Evolutionary conservation across 2,113 vertebrate genomes (phyloP).

Genomic region (Brachyhypopomus gauderio): DNA sequence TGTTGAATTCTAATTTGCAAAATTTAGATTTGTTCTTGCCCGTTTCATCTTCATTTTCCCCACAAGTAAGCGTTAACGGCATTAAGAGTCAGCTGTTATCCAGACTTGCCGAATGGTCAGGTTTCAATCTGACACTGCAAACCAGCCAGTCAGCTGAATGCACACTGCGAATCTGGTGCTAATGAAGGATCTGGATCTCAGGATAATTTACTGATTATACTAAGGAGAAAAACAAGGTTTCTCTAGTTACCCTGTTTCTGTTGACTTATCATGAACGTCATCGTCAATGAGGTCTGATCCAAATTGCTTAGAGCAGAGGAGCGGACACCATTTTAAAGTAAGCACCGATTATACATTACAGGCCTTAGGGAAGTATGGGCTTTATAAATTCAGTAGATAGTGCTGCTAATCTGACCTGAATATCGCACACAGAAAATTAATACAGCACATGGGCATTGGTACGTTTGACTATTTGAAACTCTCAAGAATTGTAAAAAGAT

Average conservation of each 20-base stretch:
- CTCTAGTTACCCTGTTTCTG: slow-evolving; percentile 23
- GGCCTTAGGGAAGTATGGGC: background rate
- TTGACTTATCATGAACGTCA: slow-evolving; percentile 33
- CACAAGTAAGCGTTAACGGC: slow-evolving; percentile 53
- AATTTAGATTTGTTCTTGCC: background rate
- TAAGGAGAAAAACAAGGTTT: slow-evolving; percentile 19
- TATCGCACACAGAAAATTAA: background rate
- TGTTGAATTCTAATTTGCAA: background rate
- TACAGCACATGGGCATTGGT: slow-evolving; percentile 35
- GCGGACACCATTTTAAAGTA: background rate
- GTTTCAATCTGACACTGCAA: slow-evolving; percentile 61
- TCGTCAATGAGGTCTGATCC: background rate
- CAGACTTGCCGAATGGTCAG: slow-evolving; percentile 62
- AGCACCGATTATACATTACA: slow-evolving; percentile 1
- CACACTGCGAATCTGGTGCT: slow-evolving; percentile 49
- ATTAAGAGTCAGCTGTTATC: slow-evolving; percentile 54
- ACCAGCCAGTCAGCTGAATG: slow-evolving; percentile 65
- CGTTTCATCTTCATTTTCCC: slow-evolving; percentile 32
- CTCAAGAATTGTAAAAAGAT: slow-evolving; percentile 47
- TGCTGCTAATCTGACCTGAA: background rate
- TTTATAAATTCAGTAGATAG: slow-evolving; percentile 16
- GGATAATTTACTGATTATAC: slow-evolving; percentile 42
- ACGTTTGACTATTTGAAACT: slow-evolving; percentile 11
- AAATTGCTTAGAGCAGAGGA: background rate
- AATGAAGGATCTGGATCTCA: slow-evolving; percentile 53